phyloP scores from a whole-genome alignment of 2,888 invertebrate genomes.

The Tenthredo scrophulariae region DNA sequence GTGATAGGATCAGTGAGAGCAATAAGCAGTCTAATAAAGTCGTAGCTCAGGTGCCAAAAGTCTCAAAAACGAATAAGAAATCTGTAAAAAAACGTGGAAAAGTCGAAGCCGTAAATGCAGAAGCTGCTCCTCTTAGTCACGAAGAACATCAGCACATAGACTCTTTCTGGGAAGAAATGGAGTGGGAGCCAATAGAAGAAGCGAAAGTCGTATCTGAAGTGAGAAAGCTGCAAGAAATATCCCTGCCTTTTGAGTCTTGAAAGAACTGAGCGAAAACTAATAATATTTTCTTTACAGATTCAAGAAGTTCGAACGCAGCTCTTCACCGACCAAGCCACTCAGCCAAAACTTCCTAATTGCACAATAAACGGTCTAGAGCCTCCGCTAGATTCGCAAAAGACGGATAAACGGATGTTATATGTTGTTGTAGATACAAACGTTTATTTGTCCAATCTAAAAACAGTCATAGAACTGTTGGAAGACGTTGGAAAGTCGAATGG shows the following conservation, averaged over 20 bases:
- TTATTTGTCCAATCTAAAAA: conserved; percentile 72
- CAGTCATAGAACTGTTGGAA: conserved; percentile 69
- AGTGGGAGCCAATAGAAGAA: conserved; percentile 76
- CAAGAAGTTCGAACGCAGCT: conserved; percentile 70
- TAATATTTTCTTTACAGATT: conserved; percentile 61
- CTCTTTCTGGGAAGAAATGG: conserved; percentile 73
- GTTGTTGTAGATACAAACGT: conserved; percentile 77
- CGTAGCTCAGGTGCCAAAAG: neutral
- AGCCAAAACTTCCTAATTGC: conserved; percentile 55
- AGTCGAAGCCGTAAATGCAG: neutral
- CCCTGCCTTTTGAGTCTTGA: neutral
- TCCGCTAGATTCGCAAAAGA: conserved; percentile 52
- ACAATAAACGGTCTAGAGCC: conserved; percentile 62
- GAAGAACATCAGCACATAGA: conserved; percentile 41
- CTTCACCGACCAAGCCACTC: conserved; percentile 53
- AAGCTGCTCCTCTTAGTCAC: neutral
- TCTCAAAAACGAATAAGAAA: neutral
- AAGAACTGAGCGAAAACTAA: neutral
- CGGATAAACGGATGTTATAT: conserved; percentile 63
- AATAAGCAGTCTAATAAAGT: neutral
- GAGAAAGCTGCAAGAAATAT: conserved; percentile 5
- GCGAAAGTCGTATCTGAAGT: conserved; percentile 73
- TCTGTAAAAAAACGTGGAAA: neutral
- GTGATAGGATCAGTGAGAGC: neutral
- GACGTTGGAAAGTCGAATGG: conserved; percentile 67